Evolutionary conservation across 2,797 vertebrate species (phyloP), one percentile per base, ranked within the genome.

Genomic region (Lemur catta): DNA sequence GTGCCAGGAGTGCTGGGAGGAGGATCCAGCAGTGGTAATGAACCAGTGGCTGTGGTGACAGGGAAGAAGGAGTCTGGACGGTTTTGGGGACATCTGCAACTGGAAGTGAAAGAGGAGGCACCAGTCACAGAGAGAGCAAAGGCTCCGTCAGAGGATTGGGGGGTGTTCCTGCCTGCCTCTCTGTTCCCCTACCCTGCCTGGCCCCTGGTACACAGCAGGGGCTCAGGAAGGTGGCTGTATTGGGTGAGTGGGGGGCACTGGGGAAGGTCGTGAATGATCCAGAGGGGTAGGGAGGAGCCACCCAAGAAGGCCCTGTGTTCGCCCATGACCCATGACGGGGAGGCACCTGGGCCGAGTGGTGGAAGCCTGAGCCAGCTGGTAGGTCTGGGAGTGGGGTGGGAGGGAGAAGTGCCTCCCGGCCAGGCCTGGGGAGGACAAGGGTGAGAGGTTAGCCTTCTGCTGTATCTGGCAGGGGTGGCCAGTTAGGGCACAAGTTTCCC

Each of bases 71-170:
- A 13, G 8, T 8, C 61, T 4, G 24, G 7, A 46, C 28, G 8
- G 9, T 50, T 72, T 69, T 28, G 17, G 50, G 48, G 15, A 12
- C n/a, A 43, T 57, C 61, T 55, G 50, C 13, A 6, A 22, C 28
- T 75, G 48, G 33, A 26, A 26, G 6, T 89, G 71, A 38, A 65
- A 33, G 43, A 90, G 57, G 18, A 79, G 75, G 10, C 43, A 0
- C 48, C 20, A 26, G 85, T 15, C 5, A 2, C 12, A 26, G 38
- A 67, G 0, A 28, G 6, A n/a, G 71, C 9, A 43, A 41, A 69
- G 48, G 35, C 4, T 1, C 18, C 4, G 1, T 55, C 1, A 0
- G 50, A 33, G 33, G 33, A 50, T 52, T 8, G 43, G 8, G 48
- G 30, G 38, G 18, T 30, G 20, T 20, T 78, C 41, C 28, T 30